phyloP scores from a whole-genome alignment of 2,113 vertebrate species.

The Scomber colias region DNA sequence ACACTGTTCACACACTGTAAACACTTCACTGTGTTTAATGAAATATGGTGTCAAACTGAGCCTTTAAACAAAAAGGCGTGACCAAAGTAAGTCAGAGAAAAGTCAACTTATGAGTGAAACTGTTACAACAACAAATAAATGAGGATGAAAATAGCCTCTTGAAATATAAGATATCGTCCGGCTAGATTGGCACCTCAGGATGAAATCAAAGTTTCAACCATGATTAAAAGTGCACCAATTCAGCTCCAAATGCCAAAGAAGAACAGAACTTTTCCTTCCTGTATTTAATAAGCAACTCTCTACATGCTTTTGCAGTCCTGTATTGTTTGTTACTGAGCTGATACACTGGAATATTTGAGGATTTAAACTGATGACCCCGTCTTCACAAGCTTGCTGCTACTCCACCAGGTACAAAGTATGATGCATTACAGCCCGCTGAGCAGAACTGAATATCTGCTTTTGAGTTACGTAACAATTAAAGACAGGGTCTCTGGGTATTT shows the following conservation, averaged over 20 bases:
- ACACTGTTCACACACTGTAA: constrained; percentile 4
- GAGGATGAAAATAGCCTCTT: constrained; percentile 62
- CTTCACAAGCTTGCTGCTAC: background rate
- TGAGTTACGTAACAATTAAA: constrained; percentile 29
- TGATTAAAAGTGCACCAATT: constrained; percentile 24
- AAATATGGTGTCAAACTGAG: background rate
- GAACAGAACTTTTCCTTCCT: background rate
- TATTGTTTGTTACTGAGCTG: background rate
- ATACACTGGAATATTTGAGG: background rate
- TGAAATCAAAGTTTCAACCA: background rate
- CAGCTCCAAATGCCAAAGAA: background rate
- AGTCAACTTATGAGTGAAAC: constrained; percentile 7
- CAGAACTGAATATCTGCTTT: constrained; percentile 12
- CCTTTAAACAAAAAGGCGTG: background rate
- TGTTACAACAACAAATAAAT: constrained; percentile 13
- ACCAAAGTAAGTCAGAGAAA: constrained; percentile 6
- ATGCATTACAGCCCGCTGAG: constrained; percentile 20
- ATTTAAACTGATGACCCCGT: background rate
- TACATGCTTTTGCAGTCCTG: background rate
- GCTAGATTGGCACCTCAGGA: constrained; percentile 23
- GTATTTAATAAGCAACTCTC: background rate
- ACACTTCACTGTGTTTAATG: background rate
- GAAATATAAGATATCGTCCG: constrained; percentile 59
- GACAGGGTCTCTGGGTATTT: constrained; percentile 22
- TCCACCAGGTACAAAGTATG: background rate